A percentile compares a stretch with the other conserved stretches of the same genome.
Evolutionary conservation across 2,113 vertebrate species (phyloP).

Genomic region (Hydrolagus affinis): DNA sequence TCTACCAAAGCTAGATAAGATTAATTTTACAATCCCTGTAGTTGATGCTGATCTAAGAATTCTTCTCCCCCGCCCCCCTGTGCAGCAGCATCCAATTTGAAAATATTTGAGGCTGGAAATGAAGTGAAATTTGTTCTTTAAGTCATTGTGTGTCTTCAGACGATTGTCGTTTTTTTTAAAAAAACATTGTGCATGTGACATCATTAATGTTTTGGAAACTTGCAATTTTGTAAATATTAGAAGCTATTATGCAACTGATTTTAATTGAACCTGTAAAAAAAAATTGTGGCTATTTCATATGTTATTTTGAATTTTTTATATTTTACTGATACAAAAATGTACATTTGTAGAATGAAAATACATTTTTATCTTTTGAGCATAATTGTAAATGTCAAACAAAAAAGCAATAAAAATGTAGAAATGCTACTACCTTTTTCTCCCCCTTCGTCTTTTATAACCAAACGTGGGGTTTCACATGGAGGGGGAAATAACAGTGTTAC

Average conservation of each 20-base stretch:
- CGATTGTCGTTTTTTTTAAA: constrained; percentile 53
- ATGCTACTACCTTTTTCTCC: neutral
- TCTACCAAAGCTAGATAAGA: constrained; percentile 23
- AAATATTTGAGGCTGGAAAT: constrained; percentile 55
- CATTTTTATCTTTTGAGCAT: constrained; percentile 35
- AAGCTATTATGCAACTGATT: constrained; percentile 60
- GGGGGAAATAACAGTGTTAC: neutral
- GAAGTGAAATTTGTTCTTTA: constrained; percentile 63
- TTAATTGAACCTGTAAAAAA: constrained; percentile 68
- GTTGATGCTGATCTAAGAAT: constrained; percentile 34
- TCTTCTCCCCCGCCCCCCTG: constrained; percentile 44
- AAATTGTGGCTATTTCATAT: constrained; percentile 59
- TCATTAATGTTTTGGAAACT: constrained; percentile 68
- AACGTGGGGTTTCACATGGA: neutral
- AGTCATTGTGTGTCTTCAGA: constrained; percentile 63
- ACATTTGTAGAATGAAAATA: constrained; percentile 65
- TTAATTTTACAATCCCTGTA: constrained; percentile 39
- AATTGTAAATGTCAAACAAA: constrained; percentile 37
- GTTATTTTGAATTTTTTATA: constrained; percentile 64
- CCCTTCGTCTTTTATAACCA: neutral
- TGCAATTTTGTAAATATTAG: constrained; percentile 70
- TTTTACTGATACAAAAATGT: constrained; percentile 75
- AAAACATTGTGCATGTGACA: constrained; percentile 66
- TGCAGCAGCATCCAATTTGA: constrained; percentile 51
- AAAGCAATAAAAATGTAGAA: constrained; percentile 26